phyloP scores from a whole-genome alignment of 2,888 invertebrate species.

The Beris chalybata region DNA sequence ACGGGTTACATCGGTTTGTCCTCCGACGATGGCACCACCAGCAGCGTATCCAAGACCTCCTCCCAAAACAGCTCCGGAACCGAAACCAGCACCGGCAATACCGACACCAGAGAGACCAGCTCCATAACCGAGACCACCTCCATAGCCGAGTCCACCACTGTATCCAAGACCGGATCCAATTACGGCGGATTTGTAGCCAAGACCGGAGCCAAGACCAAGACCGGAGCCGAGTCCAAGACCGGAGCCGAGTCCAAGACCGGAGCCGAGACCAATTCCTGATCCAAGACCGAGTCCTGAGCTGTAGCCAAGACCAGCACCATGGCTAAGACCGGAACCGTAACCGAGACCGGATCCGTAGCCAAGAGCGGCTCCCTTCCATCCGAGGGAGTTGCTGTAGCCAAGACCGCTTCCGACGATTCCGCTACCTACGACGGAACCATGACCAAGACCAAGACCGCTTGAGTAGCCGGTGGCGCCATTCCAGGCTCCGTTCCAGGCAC shows the following conservation, averaged over 20 bases:
- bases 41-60: not conserved
- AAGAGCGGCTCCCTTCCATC: conserved; percentile 38
- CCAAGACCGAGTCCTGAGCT: conserved; percentile 42
- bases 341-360: conserved; percentile 43
- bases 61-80: conserved; percentile 51
- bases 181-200: conserved; percentile 52
- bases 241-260: conserved; percentile 48
- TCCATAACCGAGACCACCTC: conserved; percentile 38
- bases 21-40: conserved; percentile 52
- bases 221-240: conserved; percentile 5
- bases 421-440: conserved; percentile 46
- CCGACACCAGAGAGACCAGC: not conserved
- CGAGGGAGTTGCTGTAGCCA: conserved; percentile 37
- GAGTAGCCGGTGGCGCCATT: conserved; percentile 50
- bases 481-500: conserved; percentile 57
- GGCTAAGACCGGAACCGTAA: conserved; percentile 51
- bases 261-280: conserved; percentile 18
- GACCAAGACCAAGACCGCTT: conserved; percentile 45
- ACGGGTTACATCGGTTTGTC: conserved; percentile 64
- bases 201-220: conserved; percentile 52
- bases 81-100: conserved; percentile 50
- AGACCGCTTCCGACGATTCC: conserved; percentile 45
- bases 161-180: conserved; percentile 10
- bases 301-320: conserved; percentile 46
- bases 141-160: conserved; percentile 33